A percentile compares a stretch with the other conserved stretches of the same genome.
Conservation (phyloP, 35 echinoderm and acorn worm genomes). For the Lytechinus pictus region DNA sequence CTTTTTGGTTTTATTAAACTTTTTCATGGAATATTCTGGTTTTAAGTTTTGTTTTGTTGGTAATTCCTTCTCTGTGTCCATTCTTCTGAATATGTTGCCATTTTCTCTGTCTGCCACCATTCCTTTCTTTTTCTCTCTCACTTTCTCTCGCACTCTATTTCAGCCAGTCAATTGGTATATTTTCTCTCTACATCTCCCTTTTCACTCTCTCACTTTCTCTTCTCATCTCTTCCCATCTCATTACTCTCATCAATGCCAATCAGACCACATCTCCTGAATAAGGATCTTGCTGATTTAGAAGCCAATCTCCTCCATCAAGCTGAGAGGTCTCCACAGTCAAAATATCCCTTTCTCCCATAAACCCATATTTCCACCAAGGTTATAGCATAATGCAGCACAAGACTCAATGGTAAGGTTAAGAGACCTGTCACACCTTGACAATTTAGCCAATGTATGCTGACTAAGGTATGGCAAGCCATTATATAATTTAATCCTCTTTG, state of each 20-base stretch:
- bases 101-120: too few relatives aligned
- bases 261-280: neutral
- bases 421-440: neutral
- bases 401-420: neutral
- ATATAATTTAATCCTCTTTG: too few relatives aligned
- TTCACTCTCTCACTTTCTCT: neutral
- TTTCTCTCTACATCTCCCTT: neutral
- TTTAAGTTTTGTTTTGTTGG: too few relatives aligned
- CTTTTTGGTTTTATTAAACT: too few relatives aligned
- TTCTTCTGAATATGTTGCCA: too few relatives aligned
- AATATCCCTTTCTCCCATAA: neutral
- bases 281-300: neutral
- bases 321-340: neutral
- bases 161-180: too few relatives aligned
- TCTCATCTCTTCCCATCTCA: neutral
- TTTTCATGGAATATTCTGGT: too few relatives aligned
- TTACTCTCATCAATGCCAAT: neutral
- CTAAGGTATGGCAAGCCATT: too few relatives aligned
- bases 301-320: neutral
- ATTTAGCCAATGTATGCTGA: neutral
- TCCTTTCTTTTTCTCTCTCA: too few relatives aligned
- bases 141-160: too few relatives aligned
- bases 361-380: neutral
- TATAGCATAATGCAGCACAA: neutral
- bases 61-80: too few relatives aligned